Evolutionary conservation across 2,888 invertebrate species (phyloP).

Genomic region (Agrotis puta): DNA sequence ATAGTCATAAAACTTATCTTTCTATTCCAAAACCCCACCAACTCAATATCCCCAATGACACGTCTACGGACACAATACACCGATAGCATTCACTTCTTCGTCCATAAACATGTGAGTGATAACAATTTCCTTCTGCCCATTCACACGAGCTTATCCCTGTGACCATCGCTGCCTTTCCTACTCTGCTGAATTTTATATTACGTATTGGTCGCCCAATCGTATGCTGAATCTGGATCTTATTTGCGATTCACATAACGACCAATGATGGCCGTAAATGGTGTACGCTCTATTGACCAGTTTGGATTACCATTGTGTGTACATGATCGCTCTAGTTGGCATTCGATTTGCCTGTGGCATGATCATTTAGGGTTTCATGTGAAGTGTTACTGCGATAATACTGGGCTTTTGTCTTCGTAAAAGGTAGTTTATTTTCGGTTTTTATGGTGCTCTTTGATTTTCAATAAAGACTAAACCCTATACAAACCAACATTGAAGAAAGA

Average conservation of each 20-base stretch:
- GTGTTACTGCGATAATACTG: conserved; percentile 12
- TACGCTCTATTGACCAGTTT: conserved; percentile 57
- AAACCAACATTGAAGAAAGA: too few relatives aligned
- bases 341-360: conserved; percentile 27
- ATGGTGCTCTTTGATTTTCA: not conserved
- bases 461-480: not conserved
- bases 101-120: conserved; percentile 41
- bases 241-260: conserved; percentile 61
- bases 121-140: conserved; percentile 50
- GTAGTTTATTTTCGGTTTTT: not conserved
- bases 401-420: conserved; percentile 1
- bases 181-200: conserved; percentile 59
- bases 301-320: conserved; percentile 54
- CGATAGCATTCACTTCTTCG: conserved; percentile 46
- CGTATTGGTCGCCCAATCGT: conserved; percentile 46
- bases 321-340: conserved; percentile 38
- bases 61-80: conserved; percentile 9
- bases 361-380: conserved; percentile 29
- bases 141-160: conserved; percentile 48
- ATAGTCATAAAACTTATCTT: not conserved
- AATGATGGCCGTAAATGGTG: conserved; percentile 53
- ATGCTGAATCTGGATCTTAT: conserved; percentile 60
- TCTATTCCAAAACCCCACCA: not conserved
- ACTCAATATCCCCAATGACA: conserved; percentile 32
- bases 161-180: conserved; percentile 48